phyloP scores from a whole-genome alignment of 2,888 invertebrate genomes.

The Reticulitermes lucifugus region DNA sequence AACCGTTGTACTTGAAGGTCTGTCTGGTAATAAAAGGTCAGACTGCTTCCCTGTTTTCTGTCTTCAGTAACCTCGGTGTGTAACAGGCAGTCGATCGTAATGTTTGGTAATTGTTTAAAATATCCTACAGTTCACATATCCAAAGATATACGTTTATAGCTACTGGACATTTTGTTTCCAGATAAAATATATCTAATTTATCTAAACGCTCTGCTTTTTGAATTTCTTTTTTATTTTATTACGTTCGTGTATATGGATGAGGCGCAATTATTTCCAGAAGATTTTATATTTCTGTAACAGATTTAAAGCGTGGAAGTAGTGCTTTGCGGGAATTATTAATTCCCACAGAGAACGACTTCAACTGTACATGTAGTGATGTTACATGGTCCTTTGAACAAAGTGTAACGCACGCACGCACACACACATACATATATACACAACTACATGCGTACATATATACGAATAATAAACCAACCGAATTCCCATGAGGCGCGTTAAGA shows the following conservation, averaged over 20 bases:
- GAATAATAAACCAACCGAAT: constrained; percentile 10
- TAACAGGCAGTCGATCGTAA: too few relatives aligned
- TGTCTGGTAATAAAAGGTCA: too few relatives aligned
- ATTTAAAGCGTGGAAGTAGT: background rate
- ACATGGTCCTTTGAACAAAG: background rate
- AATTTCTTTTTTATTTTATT: background rate
- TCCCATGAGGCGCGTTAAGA: background rate
- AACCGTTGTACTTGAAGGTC: too few relatives aligned
- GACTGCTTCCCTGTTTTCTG: too few relatives aligned
- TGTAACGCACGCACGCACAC: background rate
- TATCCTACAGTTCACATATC: background rate
- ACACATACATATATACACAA: too few relatives aligned
- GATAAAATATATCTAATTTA: background rate
- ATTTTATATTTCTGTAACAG: background rate
- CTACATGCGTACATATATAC: background rate
- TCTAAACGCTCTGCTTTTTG: background rate
- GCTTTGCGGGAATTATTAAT: background rate
- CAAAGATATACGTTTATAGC: background rate
- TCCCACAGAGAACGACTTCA: background rate
- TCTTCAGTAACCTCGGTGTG: too few relatives aligned
- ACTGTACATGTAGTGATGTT: constrained; percentile 5
- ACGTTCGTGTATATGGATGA: background rate
- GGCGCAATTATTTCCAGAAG: background rate
- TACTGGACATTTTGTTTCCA: background rate
- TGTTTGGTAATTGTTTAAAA: too few relatives aligned